These are phyloP conservation scores for Syngnathus scovelli DNA, from an alignment of 2,113 vertebrate genomes.

Conservation along the genomic window DNA sequence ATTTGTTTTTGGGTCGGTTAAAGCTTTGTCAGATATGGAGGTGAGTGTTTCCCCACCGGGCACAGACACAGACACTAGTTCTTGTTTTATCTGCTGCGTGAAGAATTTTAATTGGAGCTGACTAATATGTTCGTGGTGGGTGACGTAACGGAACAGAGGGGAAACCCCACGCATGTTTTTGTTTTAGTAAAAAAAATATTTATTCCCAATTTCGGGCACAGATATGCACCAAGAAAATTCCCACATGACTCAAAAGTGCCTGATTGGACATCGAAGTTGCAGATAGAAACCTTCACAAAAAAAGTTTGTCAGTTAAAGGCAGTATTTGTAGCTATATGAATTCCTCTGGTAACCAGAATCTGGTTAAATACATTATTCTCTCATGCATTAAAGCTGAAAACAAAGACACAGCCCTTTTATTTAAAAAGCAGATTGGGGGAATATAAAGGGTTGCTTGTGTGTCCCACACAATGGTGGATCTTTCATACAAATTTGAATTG, in stretches of 20 bases:
- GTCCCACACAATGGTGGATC: conserved; percentile 26
- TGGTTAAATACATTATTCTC: not conserved
- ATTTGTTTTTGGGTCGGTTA: too few species aligned
- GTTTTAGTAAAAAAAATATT: conserved; percentile 9
- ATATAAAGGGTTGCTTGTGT: conserved; percentile 48
- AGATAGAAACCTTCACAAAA: not conserved
- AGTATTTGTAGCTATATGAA: not conserved
- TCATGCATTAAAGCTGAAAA: conserved; percentile 26
- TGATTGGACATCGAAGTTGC: not conserved
- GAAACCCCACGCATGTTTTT: not conserved
- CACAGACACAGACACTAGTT: conserved; percentile 42
- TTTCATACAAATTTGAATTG: conserved; percentile 18
- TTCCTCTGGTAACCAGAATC: not conserved
- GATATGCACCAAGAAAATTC: not conserved
- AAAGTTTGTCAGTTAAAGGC: not conserved
- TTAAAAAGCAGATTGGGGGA: conserved; percentile 17
- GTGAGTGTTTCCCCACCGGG: conserved; percentile 22
- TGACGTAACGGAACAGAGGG: conserved; percentile 9
- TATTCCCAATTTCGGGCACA: not conserved
- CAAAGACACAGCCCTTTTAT: conserved; percentile 29
- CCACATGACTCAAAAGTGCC: not conserved
- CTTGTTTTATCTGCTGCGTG: conserved; percentile 8
- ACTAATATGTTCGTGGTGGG: conserved; percentile 4
- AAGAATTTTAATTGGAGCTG: conserved; percentile 14
- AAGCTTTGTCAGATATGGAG: conserved; percentile 4